These are phyloP conservation scores for Turritopsis dohrnii DNA, from an alignment of 30 jellyfish, hydroid and myxozoan species.

Conservation along the genomic window DNA sequence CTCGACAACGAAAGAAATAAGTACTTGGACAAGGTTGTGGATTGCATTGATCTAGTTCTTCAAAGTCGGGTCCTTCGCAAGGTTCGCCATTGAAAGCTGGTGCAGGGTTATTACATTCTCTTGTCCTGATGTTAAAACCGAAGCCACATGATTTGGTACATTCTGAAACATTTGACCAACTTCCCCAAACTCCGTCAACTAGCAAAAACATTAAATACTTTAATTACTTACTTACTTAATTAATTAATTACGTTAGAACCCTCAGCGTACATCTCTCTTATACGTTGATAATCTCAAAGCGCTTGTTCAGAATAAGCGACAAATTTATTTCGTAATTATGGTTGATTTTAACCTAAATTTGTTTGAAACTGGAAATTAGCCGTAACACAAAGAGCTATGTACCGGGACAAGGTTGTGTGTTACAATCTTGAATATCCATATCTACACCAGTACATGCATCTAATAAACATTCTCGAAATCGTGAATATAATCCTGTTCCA, in stretches of 20 bases:
- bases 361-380: not conserved
- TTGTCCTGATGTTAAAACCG: not conserved
- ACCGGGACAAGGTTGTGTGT: conserved; percentile 8
- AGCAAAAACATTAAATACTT: too few relatives aligned
- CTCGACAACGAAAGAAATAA: too few relatives aligned
- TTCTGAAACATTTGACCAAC: conserved; percentile 2
- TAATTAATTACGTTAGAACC: too few relatives aligned
- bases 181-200: conserved; percentile 7
- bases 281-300: too few relatives aligned
- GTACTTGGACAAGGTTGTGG: conserved; percentile 10
- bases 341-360: too few relatives aligned
- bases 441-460: conserved; percentile 7
- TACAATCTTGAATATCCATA: not conserved
- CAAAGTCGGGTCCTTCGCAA: conserved; percentile 1
- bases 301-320: too few relatives aligned
- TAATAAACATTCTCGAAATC: conserved; percentile 6
- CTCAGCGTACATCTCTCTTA: too few relatives aligned
- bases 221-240: too few relatives aligned
- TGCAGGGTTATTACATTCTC: conserved; percentile 1
- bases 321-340: too few relatives aligned
- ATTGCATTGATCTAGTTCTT: not conserved
- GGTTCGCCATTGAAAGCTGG: conserved; percentile 2
- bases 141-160: not conserved
- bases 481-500: conserved; percentile 7
- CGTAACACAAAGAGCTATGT: not conserved